Evolutionary conservation across 2,888 invertebrate genomes (phyloP), one percentile per base, ranked within the genome.

Genomic region (Eupelmus urozonus): DNA sequence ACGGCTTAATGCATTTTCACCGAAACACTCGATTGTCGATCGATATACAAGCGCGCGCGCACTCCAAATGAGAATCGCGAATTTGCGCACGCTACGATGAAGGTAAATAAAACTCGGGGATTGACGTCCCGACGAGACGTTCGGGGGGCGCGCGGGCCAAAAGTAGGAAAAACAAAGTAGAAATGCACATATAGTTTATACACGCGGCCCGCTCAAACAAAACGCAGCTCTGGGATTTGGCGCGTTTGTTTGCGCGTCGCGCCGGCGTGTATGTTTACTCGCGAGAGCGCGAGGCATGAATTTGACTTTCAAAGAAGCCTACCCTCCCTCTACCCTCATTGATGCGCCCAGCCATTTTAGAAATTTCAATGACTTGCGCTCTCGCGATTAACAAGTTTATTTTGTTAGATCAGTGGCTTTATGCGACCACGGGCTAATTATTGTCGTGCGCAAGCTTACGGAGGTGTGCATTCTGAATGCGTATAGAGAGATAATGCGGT

Each of bases 241-340:
- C 34, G 9, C 45, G 45, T 7, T 45, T 45, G 45, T 45, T 45
- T 45, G 16, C 45, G 45, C 45, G 2, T 7, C 45, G 16, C 16
- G 45, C 45, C 5, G 13, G 45, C 9, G 16, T 45, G 16, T 13
- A 13, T 45, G 45, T 16, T 34, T 16, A 45, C 45, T 16, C 45
- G 45, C 9, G 45, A 45, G 16, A 34, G 34, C 34, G 9, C 34
- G 34, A 45, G 13, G 57, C 23, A 23, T 20, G 27, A 60, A 70
- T 72, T 63, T 72, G 72, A 72, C 72, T 72, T 72, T 72, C 63
- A 63, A 72, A 72, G 63, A 55, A 62, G 62, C 20, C n/a, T n/a
- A n/a, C n/a, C n/a, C n/a, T n/a, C n/a, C n/a, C n/a, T n/a, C n/a
- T n/a, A n/a, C n/a, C n/a, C 42, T 72, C 72, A 40, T 72, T 53